phyloP scores from a whole-genome alignment of 2,888 invertebrate genomes.

The Chymomyza fuscimana region DNA sequence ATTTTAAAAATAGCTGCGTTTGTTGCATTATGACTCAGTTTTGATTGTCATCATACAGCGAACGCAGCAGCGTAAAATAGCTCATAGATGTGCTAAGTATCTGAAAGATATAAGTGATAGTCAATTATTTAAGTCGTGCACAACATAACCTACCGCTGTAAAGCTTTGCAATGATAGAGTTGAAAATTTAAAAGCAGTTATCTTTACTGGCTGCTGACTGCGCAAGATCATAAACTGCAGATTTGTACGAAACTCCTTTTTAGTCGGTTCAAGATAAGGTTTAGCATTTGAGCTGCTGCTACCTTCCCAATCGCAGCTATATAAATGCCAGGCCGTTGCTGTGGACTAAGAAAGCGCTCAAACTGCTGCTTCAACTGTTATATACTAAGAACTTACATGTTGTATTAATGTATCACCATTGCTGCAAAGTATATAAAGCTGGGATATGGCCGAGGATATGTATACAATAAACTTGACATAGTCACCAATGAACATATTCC shows the following conservation, averaged over 20 bases:
- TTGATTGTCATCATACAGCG: slow-evolving; percentile 64
- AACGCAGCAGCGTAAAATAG: slow-evolving; percentile 78
- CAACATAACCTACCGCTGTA: slow-evolving; percentile 60
- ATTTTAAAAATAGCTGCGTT: neutral
- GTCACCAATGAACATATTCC: slow-evolving; percentile 77
- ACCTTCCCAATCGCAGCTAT: slow-evolving; percentile 76
- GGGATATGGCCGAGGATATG: slow-evolving; percentile 76
- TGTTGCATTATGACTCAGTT: neutral
- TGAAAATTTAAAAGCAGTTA: slow-evolving; percentile 78
- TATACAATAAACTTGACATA: slow-evolving; percentile 77
- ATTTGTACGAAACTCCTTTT: slow-evolving; percentile 61
- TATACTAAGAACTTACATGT: slow-evolving; percentile 72
- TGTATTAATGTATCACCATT: slow-evolving; percentile 78
- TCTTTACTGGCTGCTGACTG: slow-evolving; percentile 75
- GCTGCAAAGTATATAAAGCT: slow-evolving; percentile 77
- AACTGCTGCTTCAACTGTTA: slow-evolving; percentile 16
- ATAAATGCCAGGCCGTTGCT: slow-evolving; percentile 70
- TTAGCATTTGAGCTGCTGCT: neutral
- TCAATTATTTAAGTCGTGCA: neutral
- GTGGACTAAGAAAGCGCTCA: slow-evolving; percentile 54
- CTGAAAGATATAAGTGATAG: slow-evolving; percentile 44
- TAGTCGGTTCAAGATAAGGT: slow-evolving; percentile 44
- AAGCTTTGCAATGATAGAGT: slow-evolving; percentile 77
- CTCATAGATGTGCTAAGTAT: slow-evolving; percentile 79
- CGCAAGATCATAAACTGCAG: slow-evolving; percentile 75